phyloP scores from a whole-genome alignment of 2,113 vertebrate species.

The Propithecus coquereli region DNA sequence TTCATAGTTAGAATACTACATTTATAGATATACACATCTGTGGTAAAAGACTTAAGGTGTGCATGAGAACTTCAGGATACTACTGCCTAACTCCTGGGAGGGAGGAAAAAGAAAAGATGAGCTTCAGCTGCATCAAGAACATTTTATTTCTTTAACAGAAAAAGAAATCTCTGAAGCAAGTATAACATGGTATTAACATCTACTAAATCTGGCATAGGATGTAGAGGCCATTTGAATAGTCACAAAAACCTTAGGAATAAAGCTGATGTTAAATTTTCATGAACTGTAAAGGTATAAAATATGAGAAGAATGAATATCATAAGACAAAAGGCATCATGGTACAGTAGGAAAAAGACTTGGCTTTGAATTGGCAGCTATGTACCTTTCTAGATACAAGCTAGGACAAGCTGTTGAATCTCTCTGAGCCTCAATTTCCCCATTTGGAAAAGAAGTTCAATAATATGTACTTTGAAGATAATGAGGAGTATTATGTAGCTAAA shows the following conservation, averaged over 20 bases:
- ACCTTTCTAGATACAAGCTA: neutral
- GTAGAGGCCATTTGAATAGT: neutral
- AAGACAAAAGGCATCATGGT: neutral
- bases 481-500: neutral
- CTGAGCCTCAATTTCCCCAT: neutral
- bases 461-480: neutral
- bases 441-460: neutral
- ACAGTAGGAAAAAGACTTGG: neutral
- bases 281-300: neutral
- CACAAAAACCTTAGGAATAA: constrained; percentile 13
- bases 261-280: neutral
- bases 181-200: neutral
- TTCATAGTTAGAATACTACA: neutral
- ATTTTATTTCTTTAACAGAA: constrained; percentile 7
- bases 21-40: neutral
- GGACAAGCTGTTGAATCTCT: neutral
- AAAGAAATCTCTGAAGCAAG: neutral
- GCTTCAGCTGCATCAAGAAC: neutral
- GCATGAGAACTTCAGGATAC: neutral
- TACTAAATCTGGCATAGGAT: neutral
- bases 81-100: neutral
- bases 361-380: neutral
- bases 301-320: neutral
- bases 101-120: neutral
- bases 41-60: constrained; percentile 20